Percentiles rank a stretch among this genome's conserved stretches.
These are phyloP conservation scores for Ormyrus rosae DNA, from an alignment of 2,888 invertebrate species.

Conservation along the genomic window DNA sequence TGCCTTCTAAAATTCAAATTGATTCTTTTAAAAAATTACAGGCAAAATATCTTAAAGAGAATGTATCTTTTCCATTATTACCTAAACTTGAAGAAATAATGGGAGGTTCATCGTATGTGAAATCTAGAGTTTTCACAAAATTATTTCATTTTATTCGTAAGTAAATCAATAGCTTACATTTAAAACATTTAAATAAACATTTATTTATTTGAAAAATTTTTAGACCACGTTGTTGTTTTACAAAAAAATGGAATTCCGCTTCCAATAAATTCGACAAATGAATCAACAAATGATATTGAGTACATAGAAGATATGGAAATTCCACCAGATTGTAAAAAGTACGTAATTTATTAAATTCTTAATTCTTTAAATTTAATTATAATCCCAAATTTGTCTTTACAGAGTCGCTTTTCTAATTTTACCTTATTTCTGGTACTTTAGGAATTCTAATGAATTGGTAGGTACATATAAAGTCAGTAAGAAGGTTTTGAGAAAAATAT, in stretches of 20 bases:
- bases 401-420: constrained; percentile 14
- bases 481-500: constrained; percentile 18
- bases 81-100: constrained; percentile 3
- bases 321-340: constrained; percentile 34
- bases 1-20: constrained; percentile 23
- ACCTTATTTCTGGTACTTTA: constrained; percentile 10
- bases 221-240: constrained; percentile 42
- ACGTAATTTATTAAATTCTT: constrained; percentile 16
- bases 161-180: background rate
- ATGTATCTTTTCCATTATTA: no score
- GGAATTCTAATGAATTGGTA: background rate
- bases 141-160: constrained; percentile 40
- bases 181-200: background rate
- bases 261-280: background rate
- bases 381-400: background rate
- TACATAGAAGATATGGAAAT: constrained; percentile 42
- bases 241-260: constrained; percentile 24
- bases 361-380: background rate
- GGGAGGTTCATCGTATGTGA: constrained; percentile 28
- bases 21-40: background rate
- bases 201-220: constrained; percentile 7
- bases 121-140: constrained; percentile 21
- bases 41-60: no score
- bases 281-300: background rate
- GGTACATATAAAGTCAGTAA: no score